A percentile compares a stretch with the other conserved stretches of the same genome.
Conservation (phyloP, 2,888 invertebrate genomes). For the Globia sparganii region DNA sequence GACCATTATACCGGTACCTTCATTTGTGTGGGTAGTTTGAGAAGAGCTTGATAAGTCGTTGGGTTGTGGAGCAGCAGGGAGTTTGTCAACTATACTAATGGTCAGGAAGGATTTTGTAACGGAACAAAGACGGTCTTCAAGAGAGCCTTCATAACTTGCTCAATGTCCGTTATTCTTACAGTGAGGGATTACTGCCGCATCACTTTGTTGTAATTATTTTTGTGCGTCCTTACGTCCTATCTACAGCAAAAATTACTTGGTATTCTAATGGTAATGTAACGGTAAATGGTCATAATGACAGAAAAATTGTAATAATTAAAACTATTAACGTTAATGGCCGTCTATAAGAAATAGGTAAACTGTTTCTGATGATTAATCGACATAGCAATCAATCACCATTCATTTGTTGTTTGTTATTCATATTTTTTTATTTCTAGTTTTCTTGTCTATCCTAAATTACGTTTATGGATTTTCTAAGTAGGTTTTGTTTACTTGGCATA, state of each 20-base stretch:
- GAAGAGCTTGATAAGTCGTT: conserved; percentile 51
- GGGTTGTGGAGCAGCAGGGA: conserved; percentile 30
- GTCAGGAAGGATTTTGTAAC: conserved; percentile 50
- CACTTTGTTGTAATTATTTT: conserved; percentile 36
- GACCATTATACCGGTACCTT: conserved; percentile 26
- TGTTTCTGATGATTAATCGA: conserved; percentile 47
- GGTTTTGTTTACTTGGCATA: not conserved
- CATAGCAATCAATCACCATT: conserved; percentile 34
- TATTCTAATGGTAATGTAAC: conserved; percentile 22
- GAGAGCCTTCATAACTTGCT: conserved; percentile 47
- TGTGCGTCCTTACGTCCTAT: conserved; percentile 1
- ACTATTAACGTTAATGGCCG: conserved; percentile 30
- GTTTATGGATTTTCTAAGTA: not conserved
- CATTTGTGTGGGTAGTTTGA: conserved; percentile 35
- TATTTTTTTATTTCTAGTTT: conserved; percentile 11
- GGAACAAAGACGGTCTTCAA: conserved; percentile 39
- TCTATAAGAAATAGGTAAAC: conserved; percentile 29
- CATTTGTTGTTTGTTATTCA: conserved; percentile 8
- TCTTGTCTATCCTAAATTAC: not conserved
- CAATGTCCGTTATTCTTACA: conserved; percentile 56
- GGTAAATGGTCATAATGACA: conserved; percentile 34
- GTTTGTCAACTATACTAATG: conserved; percentile 52
- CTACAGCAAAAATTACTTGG: conserved; percentile 10
- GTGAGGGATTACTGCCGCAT: conserved; percentile 36
- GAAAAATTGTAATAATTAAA: conserved; percentile 35